A percentile compares a stretch with the other conserved stretches of the same genome.
Conservation (phyloP, 2,797 vertebrate genomes). For the Acomys russatus region DNA sequence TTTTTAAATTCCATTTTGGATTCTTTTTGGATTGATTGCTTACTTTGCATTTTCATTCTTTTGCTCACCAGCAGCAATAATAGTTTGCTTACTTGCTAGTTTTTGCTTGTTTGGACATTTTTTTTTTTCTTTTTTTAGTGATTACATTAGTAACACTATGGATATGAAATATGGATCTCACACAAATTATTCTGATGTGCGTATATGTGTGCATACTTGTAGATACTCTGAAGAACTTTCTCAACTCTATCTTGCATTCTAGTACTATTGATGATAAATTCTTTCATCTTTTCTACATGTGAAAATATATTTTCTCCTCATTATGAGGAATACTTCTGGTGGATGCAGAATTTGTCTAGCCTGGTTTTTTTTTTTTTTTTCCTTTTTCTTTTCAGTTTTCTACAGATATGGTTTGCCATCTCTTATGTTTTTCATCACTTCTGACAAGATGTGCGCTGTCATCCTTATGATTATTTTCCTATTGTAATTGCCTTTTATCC, state of each 20-base stretch:
- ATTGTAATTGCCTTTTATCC: neutral
- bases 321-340: neutral
- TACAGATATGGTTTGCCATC: neutral
- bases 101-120: neutral
- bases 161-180: neutral
- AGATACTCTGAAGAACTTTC: neutral
- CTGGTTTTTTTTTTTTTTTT: neutral
- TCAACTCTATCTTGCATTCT: neutral
- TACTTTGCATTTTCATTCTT: neutral
- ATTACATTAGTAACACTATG: neutral
- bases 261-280: neutral
- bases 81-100: neutral
- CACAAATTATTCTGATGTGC: neutral
- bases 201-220: neutral
- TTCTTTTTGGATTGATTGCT: neutral
- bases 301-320: neutral
- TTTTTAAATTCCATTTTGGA: conserved; percentile 25
- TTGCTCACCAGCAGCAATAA: neutral
- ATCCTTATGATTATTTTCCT: neutral
- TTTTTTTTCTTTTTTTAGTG: neutral
- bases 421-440: neutral
- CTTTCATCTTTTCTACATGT: neutral
- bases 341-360: neutral
- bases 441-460: neutral
- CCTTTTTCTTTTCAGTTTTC: neutral